Evolutionary conservation across 2,113 vertebrate species (phyloP), one percentile per base, ranked within the genome.

Genomic region (Camelus bactrianus): DNA sequence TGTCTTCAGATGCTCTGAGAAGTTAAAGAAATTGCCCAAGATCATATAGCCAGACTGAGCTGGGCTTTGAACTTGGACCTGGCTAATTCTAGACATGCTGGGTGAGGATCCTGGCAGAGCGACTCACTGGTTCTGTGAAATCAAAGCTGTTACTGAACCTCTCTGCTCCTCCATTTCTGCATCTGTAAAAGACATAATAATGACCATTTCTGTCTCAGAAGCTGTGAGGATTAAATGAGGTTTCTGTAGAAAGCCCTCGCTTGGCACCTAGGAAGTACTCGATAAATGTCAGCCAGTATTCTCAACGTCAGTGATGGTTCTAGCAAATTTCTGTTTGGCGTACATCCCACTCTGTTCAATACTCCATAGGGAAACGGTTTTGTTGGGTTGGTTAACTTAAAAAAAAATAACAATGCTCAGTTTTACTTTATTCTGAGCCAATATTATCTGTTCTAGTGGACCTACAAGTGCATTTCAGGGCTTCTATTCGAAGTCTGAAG

Each of bases 341-440:
- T 17, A 4, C 7, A 35, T 32, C 17, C n/a, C 13, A 6, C 16
- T 62, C 62, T 14, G 13, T 26, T 92, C 64, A 90, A 1, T 32
- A 32, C 11, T 84, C 70, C 65, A 28, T 0, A 0, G 69, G 38
- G 76, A 67, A 91, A 79, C 14, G 19, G 14, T 13, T 93, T 86
- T 69, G 14, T 56, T 60, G 32, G 70, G 38, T n/a, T 19, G 22
- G 28, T 76, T 42, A 30, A 14, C 62, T 75, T 70, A 46, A 89
- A 70, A 48, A 9, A 75, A 90, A 42, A 38, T 38, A 42, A 82
- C 32, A 73, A 26, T 24, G 69, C 56, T 48, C 17, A 1, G 42
- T 96, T 81, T 88, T 30, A 70, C 87, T 90, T 93, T 75, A 46
- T 76, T 95, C 75, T 0, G 67, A 96, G 50, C 56, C 52, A 32